These are phyloP conservation scores for Tetrao urogallus DNA, from an alignment of 2,113 vertebrate genomes.

Conservation along the genomic window DNA sequence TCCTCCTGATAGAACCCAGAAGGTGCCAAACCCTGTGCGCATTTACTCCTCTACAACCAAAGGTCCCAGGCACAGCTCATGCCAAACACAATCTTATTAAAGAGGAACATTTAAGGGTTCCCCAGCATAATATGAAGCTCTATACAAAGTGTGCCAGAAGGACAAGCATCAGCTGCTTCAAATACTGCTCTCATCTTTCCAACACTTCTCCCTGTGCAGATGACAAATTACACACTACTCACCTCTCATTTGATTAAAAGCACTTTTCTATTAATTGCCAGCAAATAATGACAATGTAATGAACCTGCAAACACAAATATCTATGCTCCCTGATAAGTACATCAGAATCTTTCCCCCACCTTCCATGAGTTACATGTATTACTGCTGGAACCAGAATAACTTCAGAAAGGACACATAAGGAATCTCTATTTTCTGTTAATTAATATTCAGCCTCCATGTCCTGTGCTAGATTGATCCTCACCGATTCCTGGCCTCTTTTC, in stretches of 20 bases:
- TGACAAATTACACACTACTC: not conserved
- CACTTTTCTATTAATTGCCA: not conserved
- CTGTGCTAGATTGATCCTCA: not conserved
- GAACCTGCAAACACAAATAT: not conserved
- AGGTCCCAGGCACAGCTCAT: not conserved
- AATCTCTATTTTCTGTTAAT: not conserved
- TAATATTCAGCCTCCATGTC: not conserved
- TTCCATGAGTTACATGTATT: not conserved
- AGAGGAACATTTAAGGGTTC: not conserved
- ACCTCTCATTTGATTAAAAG: not conserved
- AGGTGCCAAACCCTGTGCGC: not conserved
- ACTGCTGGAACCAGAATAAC: not conserved
- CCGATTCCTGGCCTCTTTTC: not conserved
- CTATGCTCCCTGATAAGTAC: not conserved
- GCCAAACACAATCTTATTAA: not conserved
- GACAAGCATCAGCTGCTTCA: not conserved
- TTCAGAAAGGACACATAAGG: not conserved
- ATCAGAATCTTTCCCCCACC: not conserved
- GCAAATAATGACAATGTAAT: not conserved
- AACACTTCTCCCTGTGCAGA: not conserved
- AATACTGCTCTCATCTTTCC: not conserved
- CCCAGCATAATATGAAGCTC: not conserved
- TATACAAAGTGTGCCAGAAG: not conserved
- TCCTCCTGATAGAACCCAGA: accelerated
- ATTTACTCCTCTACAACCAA: not conserved